These are phyloP conservation scores for Lutraria rhynchaena DNA, from an alignment of 1,140 invertebrate species.

Conservation along the genomic window DNA sequence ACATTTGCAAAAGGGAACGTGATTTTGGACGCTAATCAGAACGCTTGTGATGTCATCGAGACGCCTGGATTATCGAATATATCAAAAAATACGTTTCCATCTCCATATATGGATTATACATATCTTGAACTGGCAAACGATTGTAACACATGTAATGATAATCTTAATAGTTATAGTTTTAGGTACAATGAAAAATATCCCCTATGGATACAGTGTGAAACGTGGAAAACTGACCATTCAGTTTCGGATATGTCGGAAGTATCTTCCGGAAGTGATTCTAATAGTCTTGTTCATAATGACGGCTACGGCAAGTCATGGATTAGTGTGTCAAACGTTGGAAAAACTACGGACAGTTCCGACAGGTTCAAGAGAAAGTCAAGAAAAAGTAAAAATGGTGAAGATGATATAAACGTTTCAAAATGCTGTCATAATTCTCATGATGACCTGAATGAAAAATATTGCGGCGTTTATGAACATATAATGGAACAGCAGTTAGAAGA, in stretches of 20 bases:
- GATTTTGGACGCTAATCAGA: slow-evolving; percentile 25
- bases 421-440: slow-evolving; percentile 17
- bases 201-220: slow-evolving; percentile 44
- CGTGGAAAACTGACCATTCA: slow-evolving; percentile 30
- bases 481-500: slow-evolving; percentile 59
- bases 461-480: slow-evolving; percentile 53
- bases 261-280: slow-evolving; percentile 34
- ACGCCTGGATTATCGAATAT: slow-evolving; percentile 7
- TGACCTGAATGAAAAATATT: slow-evolving; percentile 37
- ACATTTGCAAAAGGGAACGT: neutral
- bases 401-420: slow-evolving; percentile 18
- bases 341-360: neutral
- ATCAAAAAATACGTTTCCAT: slow-evolving; percentile 28
- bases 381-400: neutral
- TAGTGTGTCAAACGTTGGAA: slow-evolving; percentile 2
- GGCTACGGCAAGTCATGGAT: slow-evolving; percentile 30
- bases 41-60: slow-evolving; percentile 8
- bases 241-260: slow-evolving; percentile 50
- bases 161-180: slow-evolving; percentile 18
- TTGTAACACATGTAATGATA: slow-evolving; percentile 4
- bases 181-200: slow-evolving; percentile 52
- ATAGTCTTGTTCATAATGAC: neutral
- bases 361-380: neutral
- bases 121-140: slow-evolving; percentile 54
- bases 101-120: slow-evolving; percentile 51